Base-by-base conservation (phyloP, 2,113 vertebrate genomes). In the Heterocephalus glaber region DNA sequence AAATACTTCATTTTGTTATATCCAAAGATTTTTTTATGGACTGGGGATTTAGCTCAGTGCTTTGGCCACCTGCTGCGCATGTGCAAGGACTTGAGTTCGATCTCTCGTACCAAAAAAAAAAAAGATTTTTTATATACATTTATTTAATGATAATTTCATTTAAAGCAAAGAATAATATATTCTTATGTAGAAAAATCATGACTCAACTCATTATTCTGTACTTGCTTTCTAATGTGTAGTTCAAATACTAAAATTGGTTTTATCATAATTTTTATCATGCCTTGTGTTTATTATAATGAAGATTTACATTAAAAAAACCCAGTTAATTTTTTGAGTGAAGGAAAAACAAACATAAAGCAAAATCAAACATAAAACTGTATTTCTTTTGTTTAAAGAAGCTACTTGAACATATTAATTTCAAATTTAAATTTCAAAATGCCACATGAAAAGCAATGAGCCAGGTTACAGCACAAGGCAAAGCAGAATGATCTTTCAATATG, bases 71-170 rank as follows among this genome's bases (percentile, higher is more conserved):
- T n/a, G n/a, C n/a, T n/a, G n/a, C n/a, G n/a, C n/a, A n/a, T n/a
- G n/a, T n/a, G n/a, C n/a, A n/a, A n/a, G n/a, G n/a, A n/a, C n/a
- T n/a, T n/a, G n/a, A n/a, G n/a, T n/a, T n/a, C n/a, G n/a, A n/a
- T n/a, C n/a, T n/a, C n/a, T n/a, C n/a, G n/a, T n/a, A n/a, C n/a
- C n/a, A n/a, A n/a, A n/a, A n/a, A n/a, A n/a, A n/a, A n/a, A n/a
- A 88, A 87, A 91, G 28, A 68, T 41, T 65, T 49, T 87, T 93
- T 83, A 61, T 38, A 93, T 68, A 79, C 26, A 96, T 70, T 94
- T 86, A 81, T 83, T 72, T 92, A 61, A 68, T 82, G 58, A 82
- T 79, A 83, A 44, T 49, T 95, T 2, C 20, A n/a, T 66, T 61
- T 94, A 38, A 91, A 92, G 70, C 44, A 87, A 80, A 92, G 66